Evolutionary conservation across 2,113 vertebrate species (phyloP).

Genomic region (Meles meles): DNA sequence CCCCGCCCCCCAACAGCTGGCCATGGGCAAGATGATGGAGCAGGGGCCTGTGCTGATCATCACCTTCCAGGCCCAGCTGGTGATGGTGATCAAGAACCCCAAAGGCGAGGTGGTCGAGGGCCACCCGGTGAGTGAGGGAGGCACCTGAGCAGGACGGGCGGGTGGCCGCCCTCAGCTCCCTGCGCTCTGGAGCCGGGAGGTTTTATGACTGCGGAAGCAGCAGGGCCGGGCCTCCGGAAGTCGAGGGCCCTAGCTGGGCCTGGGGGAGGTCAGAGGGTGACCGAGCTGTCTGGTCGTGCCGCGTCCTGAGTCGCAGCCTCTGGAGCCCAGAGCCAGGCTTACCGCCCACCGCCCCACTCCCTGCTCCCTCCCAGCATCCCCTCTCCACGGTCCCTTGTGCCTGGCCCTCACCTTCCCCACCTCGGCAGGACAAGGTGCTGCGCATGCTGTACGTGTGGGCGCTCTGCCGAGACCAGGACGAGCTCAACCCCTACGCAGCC

Average conservation of each 20-base stretch:
- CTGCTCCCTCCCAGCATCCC: background rate
- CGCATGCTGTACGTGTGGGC: constrained; percentile 98
- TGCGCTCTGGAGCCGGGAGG: rapidly evolving
- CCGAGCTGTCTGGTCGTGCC: too few species aligned
- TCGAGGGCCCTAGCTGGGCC: background rate
- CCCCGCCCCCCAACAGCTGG: constrained; percentile 82
- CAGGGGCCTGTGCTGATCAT: constrained; percentile 97
- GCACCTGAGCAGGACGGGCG: rapidly evolving
- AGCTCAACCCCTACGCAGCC: constrained; percentile 92
- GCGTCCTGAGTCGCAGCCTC: background rate
- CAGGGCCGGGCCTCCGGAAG: background rate
- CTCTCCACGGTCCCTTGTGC: rapidly evolving
- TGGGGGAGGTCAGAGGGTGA: background rate
- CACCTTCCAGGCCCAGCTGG: constrained; percentile 97
- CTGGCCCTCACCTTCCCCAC: background rate
- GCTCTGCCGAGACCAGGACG: constrained; percentile 95
- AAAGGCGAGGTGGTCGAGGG: constrained; percentile 95
- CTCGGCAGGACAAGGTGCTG: constrained; percentile 92
- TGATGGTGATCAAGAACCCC: constrained; percentile 92
- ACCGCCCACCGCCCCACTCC: background rate
- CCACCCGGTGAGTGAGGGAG: constrained; percentile 88
- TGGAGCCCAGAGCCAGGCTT: background rate
- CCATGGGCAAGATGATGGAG: constrained; percentile 99
- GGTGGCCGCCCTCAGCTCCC: background rate
- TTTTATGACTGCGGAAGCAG: background rate